These are phyloP conservation scores for Stenurella melanura DNA, from an alignment of 2,888 invertebrate species.

Conservation along the genomic window DNA sequence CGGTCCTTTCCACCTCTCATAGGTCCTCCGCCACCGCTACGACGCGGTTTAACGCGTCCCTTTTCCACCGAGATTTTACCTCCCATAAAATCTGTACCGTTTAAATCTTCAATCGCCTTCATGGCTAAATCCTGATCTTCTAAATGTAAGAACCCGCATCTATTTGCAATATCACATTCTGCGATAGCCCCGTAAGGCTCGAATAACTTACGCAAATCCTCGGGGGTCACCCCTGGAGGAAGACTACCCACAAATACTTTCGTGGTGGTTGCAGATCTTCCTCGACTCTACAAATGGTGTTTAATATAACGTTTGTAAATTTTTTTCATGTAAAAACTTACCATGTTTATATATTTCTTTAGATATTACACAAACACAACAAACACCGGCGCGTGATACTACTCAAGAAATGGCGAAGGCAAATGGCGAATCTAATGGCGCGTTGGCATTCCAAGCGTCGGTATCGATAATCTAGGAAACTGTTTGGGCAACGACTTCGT, in stretches of 20 bases:
- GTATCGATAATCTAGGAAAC: conserved; percentile 11
- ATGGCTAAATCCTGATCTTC: conserved; percentile 88
- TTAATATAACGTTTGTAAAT: neutral
- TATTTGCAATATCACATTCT: conserved; percentile 95
- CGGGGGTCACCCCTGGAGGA: conserved; percentile 88
- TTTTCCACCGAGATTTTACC: conserved; percentile 89
- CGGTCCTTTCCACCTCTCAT: conserved; percentile 76
- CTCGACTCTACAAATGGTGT: conserved; percentile 63
- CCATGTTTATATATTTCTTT: conserved; percentile 16
- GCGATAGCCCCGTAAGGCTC: conserved; percentile 91
- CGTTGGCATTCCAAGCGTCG: neutral
- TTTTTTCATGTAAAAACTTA: conserved; percentile 3
- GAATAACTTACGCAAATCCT: conserved; percentile 88
- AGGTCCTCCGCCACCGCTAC: conserved; percentile 74
- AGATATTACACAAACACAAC: conserved; percentile 16
- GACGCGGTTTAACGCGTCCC: conserved; percentile 84
- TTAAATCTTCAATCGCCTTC: conserved; percentile 86
- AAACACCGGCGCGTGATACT: conserved; percentile 7
- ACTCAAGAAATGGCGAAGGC: neutral
- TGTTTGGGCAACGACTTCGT: neutral
- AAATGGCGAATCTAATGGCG: neutral
- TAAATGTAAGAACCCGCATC: conserved; percentile 96
- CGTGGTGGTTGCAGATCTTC: conserved; percentile 69
- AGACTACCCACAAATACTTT: conserved; percentile 96
- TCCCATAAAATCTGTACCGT: conserved; percentile 89